Evolutionary conservation across 2,797 vertebrate species (phyloP).

Genomic region (Cirrhinus molitorella): DNA sequence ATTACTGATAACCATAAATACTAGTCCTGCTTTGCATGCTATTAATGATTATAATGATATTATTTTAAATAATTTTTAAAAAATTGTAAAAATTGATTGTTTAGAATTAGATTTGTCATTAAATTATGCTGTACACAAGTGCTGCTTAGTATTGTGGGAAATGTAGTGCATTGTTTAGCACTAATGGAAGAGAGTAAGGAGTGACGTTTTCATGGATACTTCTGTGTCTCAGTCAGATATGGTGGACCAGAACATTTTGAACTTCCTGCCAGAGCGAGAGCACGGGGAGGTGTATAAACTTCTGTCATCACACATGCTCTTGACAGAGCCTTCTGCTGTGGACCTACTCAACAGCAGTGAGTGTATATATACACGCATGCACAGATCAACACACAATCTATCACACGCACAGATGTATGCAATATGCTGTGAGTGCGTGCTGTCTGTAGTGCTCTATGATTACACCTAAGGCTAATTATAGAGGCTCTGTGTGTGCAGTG

Average conservation of each 20-base stretch:
- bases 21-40: background rate
- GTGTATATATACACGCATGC: conserved; percentile 27
- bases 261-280: conserved; percentile 91
- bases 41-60: background rate
- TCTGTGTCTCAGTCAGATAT: conserved; percentile 91
- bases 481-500: conserved; percentile 69
- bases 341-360: conserved; percentile 87
- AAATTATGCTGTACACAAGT: background rate
- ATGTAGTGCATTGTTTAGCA: conserved; percentile 2
- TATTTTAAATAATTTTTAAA: background rate
- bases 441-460: conserved; percentile 66
- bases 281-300: conserved; percentile 90
- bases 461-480: conserved; percentile 79
- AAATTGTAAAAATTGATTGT: background rate
- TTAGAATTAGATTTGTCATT: background rate
- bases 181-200: conserved; percentile 15
- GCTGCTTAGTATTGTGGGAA: conserved; percentile 5
- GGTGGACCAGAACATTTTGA: conserved; percentile 94
- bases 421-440: background rate
- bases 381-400: background rate
- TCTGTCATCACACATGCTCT: conserved; percentile 85
- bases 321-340: conserved; percentile 81
- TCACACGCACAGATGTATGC: conserved; percentile 11
- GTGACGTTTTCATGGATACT: conserved; percentile 69
- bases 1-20: background rate